Evolutionary conservation across 2,888 invertebrate species (phyloP).

Genomic region (Macrosoma leucophasiata): DNA sequence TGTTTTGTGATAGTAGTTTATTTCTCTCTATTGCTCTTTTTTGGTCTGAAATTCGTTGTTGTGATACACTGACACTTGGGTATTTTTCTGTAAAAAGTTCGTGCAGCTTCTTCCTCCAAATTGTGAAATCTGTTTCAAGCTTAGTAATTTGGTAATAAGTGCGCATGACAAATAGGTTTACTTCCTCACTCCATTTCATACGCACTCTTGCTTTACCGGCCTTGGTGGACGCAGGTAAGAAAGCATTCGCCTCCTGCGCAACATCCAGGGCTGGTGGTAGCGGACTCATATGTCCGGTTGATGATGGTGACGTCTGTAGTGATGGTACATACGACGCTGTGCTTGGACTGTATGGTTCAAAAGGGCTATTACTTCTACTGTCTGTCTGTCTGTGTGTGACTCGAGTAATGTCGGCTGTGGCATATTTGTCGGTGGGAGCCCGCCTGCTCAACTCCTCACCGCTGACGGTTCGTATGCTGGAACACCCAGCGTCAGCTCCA

Average conservation of each 20-base stretch:
- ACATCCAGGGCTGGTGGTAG: conserved; percentile 9
- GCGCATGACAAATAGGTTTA: conserved; percentile 7
- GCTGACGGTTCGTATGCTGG: conserved; percentile 12
- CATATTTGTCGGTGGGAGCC: no score
- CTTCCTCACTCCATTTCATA: conserved; percentile 6
- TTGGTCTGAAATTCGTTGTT: conserved; percentile 21
- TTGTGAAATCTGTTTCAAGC: conserved; percentile 5
- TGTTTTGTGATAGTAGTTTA: conserved; percentile 2
- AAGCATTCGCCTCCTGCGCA: conserved; percentile 16
- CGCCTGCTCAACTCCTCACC: no score
- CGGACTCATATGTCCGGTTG: background rate
- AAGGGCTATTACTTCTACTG: background rate
- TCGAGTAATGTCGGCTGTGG: no score
- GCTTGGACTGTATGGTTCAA: conserved; percentile 1
- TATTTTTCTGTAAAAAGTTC: background rate
- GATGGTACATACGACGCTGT: background rate
- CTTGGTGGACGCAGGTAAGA: conserved; percentile 19
- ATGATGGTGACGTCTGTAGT: background rate
- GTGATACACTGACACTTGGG: conserved; percentile 9
- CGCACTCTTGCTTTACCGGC: conserved; percentile 13
- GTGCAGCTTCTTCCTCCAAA: background rate
- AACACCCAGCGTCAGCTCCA: conserved; percentile 12
- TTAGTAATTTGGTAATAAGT: conserved; percentile 7
- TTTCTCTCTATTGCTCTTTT: conserved; percentile 16
- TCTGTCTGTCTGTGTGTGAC: background rate